These are phyloP conservation scores for Sebastes itinus DNA, from an alignment of 2,797 vertebrate genomes.

Conservation along the genomic window DNA sequence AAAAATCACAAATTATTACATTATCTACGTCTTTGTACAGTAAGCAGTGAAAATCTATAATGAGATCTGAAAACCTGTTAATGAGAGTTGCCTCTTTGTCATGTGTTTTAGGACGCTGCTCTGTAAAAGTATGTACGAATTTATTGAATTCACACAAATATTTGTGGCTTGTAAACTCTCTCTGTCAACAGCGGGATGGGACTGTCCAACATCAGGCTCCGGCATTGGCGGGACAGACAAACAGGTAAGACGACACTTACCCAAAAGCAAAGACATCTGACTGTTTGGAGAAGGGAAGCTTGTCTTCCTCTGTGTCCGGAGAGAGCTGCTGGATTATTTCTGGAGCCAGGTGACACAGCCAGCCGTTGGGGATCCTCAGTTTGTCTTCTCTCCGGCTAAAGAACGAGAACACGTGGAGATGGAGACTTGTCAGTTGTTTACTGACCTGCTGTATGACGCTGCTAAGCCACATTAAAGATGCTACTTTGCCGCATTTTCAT, in stretches of 20 bases:
- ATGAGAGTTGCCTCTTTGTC: conserved; percentile 14
- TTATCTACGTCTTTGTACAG: conserved; percentile 8
- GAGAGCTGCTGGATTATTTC: conserved; percentile 98
- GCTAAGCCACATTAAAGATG: neutral
- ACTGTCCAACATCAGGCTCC: neutral
- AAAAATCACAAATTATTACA: conserved; percentile 9
- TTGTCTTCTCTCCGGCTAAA: conserved; percentile 91
- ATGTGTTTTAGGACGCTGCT: neutral
- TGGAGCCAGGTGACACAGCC: conserved; percentile 97
- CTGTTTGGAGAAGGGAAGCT: conserved; percentile 98
- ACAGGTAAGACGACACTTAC: conserved; percentile 78
- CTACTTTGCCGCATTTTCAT: neutral
- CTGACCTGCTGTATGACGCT: neutral
- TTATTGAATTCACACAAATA: conserved; percentile 3
- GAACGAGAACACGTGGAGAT: conserved; percentile 9
- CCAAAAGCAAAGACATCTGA: conserved; percentile 98
- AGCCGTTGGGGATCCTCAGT: conserved; percentile 95
- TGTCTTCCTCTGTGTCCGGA: conserved; percentile 96
- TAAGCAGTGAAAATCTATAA: conserved; percentile 28
- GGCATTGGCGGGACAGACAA: conserved; percentile 17
- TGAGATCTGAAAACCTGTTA: conserved; percentile 38
- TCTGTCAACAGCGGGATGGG: conserved; percentile 13
- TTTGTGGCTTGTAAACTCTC: neutral
- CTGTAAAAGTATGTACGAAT: neutral
- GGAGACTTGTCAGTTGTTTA: conserved; percentile 1